These are phyloP conservation scores for Pterostichus niger DNA, from an alignment of 2,888 invertebrate species.

Conservation along the genomic window DNA sequence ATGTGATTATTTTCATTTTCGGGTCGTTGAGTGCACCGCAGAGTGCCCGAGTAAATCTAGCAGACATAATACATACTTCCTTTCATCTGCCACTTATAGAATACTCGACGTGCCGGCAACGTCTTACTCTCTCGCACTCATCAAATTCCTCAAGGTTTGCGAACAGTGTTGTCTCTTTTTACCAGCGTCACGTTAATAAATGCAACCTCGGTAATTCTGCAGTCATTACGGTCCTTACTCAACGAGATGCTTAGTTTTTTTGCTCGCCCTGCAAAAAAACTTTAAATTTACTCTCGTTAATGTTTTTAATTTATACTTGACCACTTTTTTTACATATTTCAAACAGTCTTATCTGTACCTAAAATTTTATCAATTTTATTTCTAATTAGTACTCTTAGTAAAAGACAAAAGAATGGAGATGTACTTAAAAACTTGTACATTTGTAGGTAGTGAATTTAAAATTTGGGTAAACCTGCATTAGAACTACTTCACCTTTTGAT, in stretches of 20 bases:
- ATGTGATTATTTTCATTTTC: slow-evolving; percentile 67
- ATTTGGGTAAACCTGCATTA: too few species aligned
- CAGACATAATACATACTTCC: slow-evolving; percentile 68
- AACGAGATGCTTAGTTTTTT: slow-evolving; percentile 8
- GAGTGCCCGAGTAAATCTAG: slow-evolving; percentile 66
- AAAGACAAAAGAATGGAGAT: too few species aligned
- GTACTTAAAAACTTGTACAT: too few species aligned
- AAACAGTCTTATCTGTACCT: too few species aligned
- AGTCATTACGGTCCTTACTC: slow-evolving; percentile 25
- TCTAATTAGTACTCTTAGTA: too few species aligned
- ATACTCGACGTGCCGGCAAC: slow-evolving; percentile 54
- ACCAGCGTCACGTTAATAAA: slow-evolving; percentile 46
- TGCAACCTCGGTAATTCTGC: slow-evolving; percentile 57
- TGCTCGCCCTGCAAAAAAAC: slow-evolving; percentile 2
- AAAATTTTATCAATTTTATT: too few species aligned
- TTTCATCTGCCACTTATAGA: slow-evolving; percentile 68
- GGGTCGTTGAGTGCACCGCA: slow-evolving; percentile 66
- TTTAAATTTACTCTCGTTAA: too few species aligned
- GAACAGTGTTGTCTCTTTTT: not conserved
- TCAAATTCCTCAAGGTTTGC: not conserved
- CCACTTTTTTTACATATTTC: too few species aligned
- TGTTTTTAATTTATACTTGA: too few species aligned
- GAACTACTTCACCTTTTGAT: too few species aligned
- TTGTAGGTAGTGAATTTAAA: too few species aligned
- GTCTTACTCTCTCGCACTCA: slow-evolving; percentile 34